Base-by-base conservation (phyloP, 1,140 invertebrate species). In the Cydia fagiglandana region DNA sequence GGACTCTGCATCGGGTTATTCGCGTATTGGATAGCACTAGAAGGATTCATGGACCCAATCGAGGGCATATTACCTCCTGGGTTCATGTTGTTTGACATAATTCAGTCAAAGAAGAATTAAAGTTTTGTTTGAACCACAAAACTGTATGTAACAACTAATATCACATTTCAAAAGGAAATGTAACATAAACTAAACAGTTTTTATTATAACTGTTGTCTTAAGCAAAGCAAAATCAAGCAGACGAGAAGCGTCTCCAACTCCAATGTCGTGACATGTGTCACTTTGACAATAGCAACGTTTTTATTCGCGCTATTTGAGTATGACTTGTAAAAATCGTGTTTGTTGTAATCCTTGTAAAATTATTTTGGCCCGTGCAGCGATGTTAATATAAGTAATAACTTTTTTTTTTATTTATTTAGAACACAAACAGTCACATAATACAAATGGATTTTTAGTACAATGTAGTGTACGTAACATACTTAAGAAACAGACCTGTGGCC, bases 1-100 rank as follows among this genome's bases (percentile, higher is more conserved):
- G 91, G 91, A 76, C 89, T 92, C 76, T 90, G 88, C 5, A 88
- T 75, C 2, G 89, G 86, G 79, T 92, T 91, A 77, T 91, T 92
- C 12, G 85, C 86, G 78, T 89, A 92, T 75, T 90, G 88, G 47
- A 89, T 90, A 17, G 83, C 76, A 68, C 87, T 83, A 77, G 85
- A 70, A 20, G 66, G 86, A 68, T 86, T 90, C 64, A 91, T 80
- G 17, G 79, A 73, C 6, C 90, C 90, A 56, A 92, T 86, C 6
- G 83, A 78, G 41, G 90, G 90, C 89, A 92, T 91, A 75, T 90
- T 91, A 15, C 80, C 24, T 13, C 78, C 82, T 82, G 84, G 83
- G 5, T 80, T 77, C 74, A 87, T 80, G 80, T 84, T 86, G 75
- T 83, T 85, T 15, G 84, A 76, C 86, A 88, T 61, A 24, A 9